phyloP scores from a whole-genome alignment of 2,797 vertebrate genomes.

The Chiloscyllium punctatum region DNA sequence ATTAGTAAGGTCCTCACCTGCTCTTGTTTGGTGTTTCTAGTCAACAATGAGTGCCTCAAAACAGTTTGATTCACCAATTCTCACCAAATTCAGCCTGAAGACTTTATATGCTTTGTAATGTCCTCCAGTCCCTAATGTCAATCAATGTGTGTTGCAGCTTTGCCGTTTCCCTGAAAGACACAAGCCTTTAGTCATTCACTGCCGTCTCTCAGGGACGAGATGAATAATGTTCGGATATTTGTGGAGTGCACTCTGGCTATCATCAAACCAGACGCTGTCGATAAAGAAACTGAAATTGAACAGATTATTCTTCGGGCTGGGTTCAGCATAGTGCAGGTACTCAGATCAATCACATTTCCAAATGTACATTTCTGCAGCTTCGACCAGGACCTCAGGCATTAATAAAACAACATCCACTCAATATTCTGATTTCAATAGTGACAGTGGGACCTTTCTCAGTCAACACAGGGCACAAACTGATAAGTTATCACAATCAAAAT shows the following conservation, averaged over 20 bases:
- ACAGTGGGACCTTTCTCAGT: no score
- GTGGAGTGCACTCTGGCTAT: conserved; percentile 82
- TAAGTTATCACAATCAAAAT: background rate
- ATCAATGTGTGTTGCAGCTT: background rate
- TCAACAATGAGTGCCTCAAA: no score
- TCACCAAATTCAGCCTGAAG: background rate
- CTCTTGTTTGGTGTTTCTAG: no score
- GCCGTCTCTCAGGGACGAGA: background rate
- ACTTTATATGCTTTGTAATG: background rate
- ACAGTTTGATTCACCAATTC: no score
- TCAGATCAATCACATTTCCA: background rate
- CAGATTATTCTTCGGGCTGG: conserved; percentile 72
- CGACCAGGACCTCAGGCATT: background rate
- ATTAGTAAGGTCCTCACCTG: background rate
- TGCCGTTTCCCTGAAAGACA: background rate
- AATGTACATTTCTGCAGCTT: background rate
- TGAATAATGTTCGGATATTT: conserved; percentile 49
- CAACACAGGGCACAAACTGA: no score
- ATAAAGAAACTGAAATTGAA: conserved; percentile 79
- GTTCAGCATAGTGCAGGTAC: conserved; percentile 79
- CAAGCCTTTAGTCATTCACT: background rate
- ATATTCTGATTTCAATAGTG: background rate
- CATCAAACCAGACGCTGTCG: conserved; percentile 81
- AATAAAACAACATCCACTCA: background rate
- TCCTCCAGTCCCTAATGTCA: background rate